Percentiles rank a stretch among this genome's conserved stretches.
Conservation (phyloP, 2,113 vertebrate genomes). For the Puma concolor region DNA sequence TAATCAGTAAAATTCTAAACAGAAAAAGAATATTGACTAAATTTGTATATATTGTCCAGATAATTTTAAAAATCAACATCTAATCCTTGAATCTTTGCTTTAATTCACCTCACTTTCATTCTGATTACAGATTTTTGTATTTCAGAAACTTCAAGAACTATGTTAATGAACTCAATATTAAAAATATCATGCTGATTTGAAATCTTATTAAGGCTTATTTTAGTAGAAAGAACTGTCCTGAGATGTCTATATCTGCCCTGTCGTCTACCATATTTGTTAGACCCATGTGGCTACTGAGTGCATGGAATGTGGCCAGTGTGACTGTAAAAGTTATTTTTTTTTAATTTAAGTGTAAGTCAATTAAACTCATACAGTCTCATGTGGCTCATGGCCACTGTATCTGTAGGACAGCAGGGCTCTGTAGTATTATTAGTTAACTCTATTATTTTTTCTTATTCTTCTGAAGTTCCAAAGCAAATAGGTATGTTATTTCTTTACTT, state of each 20-base stretch:
- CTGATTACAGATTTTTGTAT: neutral
- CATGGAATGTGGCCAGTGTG: neutral
- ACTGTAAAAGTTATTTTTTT: neutral
- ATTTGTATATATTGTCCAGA: neutral
- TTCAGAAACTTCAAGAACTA: neutral
- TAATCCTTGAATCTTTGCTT: neutral
- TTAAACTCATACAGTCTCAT: neutral
- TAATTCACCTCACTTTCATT: neutral
- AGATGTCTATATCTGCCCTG: neutral
- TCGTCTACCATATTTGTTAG: neutral
- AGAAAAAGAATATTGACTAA: neutral
- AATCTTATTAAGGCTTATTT: neutral
- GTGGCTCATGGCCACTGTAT: neutral
- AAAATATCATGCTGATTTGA: neutral
- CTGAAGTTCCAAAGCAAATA: neutral
- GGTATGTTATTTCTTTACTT: neutral
- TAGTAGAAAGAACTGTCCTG: neutral
- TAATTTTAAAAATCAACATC: neutral
- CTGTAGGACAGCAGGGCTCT: neutral
- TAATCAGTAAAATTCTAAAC: neutral
- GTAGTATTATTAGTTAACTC: neutral
- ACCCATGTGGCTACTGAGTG: fast-evolving
- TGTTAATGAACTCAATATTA: neutral
- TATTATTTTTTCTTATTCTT: neutral
- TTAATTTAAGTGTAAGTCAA: neutral